phyloP scores from a whole-genome alignment of 2,797 vertebrate species.

The Argentina silus region DNA sequence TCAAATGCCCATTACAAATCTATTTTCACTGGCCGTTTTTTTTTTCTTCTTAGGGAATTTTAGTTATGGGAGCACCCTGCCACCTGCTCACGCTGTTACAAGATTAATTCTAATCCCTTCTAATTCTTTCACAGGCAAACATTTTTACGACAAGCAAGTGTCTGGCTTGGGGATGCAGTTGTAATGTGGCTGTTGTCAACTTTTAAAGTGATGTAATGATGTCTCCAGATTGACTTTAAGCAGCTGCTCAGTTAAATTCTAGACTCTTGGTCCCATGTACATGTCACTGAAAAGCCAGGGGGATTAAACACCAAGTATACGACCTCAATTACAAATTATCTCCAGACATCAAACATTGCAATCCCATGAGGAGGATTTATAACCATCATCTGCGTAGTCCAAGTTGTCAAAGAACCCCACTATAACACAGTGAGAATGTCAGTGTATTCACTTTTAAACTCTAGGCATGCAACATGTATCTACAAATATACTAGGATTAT shows the following conservation, averaged over 20 bases:
- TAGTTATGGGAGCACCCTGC: conserved; percentile 15
- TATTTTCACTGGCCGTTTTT: conserved; percentile 17
- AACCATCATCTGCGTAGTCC: conserved; percentile 65
- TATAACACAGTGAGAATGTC: conserved; percentile 51
- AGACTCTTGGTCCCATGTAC: conserved; percentile 51
- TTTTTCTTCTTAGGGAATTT: conserved; percentile 36
- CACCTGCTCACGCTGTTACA: conserved; percentile 61
- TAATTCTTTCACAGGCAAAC: conserved; percentile 61
- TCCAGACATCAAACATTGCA: conserved; percentile 49
- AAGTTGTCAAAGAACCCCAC: conserved; percentile 41
- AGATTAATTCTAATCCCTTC: conserved; percentile 65
- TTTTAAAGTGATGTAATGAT: conserved; percentile 62
- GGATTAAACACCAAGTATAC: conserved; percentile 61
- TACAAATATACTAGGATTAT: conserved; percentile 45
- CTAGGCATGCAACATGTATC: conserved; percentile 37
- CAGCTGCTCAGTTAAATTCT: not conserved
- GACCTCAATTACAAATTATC: conserved; percentile 77
- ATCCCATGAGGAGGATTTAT: conserved; percentile 64
- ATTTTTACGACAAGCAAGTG: conserved; percentile 48
- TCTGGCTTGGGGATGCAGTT: conserved; percentile 30
- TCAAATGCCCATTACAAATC: no score
- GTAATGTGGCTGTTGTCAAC: conserved; percentile 63
- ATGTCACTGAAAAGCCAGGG: conserved; percentile 56
- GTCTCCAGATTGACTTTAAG: conserved; percentile 58
- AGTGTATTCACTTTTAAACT: conserved; percentile 50